Percentiles rank a stretch among this genome's conserved stretches.
Evolutionary conservation across 2,113 vertebrate species (phyloP).

Genomic region (Rhabdornis inornatus): DNA sequence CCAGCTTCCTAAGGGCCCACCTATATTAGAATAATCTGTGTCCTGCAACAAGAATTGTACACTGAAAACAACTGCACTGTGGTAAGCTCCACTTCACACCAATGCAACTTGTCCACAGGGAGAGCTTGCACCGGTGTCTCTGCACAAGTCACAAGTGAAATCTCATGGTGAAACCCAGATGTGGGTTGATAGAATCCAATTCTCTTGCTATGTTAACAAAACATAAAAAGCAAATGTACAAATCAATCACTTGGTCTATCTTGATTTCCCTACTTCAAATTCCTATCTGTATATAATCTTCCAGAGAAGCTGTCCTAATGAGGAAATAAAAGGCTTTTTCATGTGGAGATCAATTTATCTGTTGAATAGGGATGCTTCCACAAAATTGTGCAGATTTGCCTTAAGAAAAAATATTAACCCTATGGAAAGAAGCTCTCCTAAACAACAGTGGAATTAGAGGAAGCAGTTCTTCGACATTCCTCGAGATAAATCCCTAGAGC

Average conservation of each 20-base stretch:
- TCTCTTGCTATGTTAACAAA: not conserved
- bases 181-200: not conserved
- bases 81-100: not conserved
- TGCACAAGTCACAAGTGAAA: not conserved
- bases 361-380: not conserved
- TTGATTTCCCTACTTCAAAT: not conserved
- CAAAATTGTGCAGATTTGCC: not conserved
- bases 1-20: conserved; percentile 11
- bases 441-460: not conserved
- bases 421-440: not conserved
- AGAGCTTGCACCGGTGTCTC: not conserved
- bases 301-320: not conserved
- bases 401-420: not conserved
- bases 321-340: not conserved
- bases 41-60: not conserved
- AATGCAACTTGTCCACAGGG: not conserved
- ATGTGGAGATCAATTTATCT: not conserved
- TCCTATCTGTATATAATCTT: not conserved
- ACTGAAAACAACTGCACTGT: not conserved
- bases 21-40: not conserved
- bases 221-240: not conserved
- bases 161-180: not conserved
- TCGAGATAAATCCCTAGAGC: not conserved
- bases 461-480: not conserved
- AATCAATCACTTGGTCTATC: not conserved